Evolutionary conservation across 2,113 vertebrate genomes (phyloP).

Genomic region (Etheostoma cragini): DNA sequence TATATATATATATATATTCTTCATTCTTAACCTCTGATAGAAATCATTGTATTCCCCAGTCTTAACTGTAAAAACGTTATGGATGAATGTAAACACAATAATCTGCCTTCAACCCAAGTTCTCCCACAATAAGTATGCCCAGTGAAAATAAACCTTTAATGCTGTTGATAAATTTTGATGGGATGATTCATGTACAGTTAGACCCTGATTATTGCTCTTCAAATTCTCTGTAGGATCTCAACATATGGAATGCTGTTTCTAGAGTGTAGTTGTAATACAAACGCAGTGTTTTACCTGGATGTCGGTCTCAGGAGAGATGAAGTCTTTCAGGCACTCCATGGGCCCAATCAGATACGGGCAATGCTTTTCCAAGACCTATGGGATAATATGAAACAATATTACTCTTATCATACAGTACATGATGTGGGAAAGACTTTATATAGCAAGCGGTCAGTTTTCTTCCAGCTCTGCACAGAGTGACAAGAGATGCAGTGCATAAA

Average conservation of each 20-base stretch:
- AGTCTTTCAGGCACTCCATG: constrained; percentile 85
- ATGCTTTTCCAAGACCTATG: constrained; percentile 87
- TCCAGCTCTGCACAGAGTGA: background rate
- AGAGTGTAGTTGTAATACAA: background rate
- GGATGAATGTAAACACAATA: constrained; percentile 10
- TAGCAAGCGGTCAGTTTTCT: background rate
- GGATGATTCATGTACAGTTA: constrained; percentile 10
- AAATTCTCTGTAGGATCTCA: background rate
- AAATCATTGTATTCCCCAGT: constrained; percentile 7
- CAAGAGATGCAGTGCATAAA: background rate
- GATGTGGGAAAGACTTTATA: background rate
- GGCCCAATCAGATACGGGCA: constrained; percentile 91
- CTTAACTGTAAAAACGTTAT: constrained; percentile 27
- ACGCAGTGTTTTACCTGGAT: constrained; percentile 87
- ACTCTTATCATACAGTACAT: background rate
- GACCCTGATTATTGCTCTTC: background rate
- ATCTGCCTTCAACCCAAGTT: constrained; percentile 1
- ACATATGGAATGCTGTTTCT: constrained; percentile 11
- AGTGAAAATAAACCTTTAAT: constrained; percentile 34
- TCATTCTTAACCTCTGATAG: constrained; percentile 17
- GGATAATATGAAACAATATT: constrained; percentile 16
- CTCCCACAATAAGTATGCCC: constrained; percentile 8
- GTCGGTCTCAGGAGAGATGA: constrained; percentile 87
- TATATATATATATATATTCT: constrained; percentile 18
- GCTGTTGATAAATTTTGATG: constrained; percentile 28